A percentile compares a stretch with the other conserved stretches of the same genome.
Evolutionary conservation across 1,140 invertebrate species (phyloP).

Genomic region (Zaprionus camerounensis): DNA sequence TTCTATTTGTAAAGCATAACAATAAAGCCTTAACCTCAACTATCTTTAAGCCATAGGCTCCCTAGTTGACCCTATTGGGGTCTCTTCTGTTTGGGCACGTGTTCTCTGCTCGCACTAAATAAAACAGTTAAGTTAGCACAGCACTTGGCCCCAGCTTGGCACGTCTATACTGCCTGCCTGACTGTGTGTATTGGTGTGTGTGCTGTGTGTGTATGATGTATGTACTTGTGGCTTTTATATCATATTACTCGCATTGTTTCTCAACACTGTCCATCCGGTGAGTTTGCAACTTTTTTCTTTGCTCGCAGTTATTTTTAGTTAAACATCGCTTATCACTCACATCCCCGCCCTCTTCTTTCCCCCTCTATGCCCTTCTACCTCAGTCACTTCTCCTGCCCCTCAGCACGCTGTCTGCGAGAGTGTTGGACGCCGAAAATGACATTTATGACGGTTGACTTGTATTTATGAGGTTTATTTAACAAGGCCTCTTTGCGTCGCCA

Average conservation of each 20-base stretch:
- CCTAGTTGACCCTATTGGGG: neutral
- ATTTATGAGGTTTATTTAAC: constrained; percentile 64
- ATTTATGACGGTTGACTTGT: constrained; percentile 72
- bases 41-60: neutral
- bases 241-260: constrained; percentile 43
- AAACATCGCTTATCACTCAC: constrained; percentile 57
- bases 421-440: constrained; percentile 48
- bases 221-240: constrained; percentile 42
- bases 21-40: neutral
- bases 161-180: neutral
- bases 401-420: constrained; percentile 21
- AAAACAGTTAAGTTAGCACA: constrained; percentile 17
- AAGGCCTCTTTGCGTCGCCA: constrained; percentile 32
- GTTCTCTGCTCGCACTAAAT: constrained; percentile 26
- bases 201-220: constrained; percentile 18
- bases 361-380: neutral
- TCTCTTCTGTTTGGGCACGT: constrained; percentile 19
- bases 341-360: neutral
- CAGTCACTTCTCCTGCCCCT: neutral
- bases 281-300: constrained; percentile 37
- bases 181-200: neutral
- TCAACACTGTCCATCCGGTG: constrained; percentile 31
- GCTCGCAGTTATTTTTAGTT: constrained; percentile 53
- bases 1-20: neutral
- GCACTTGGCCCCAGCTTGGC: constrained; percentile 21